Conservation (phyloP, 2,797 vertebrate genomes). For the Pteropus rufus region DNA sequence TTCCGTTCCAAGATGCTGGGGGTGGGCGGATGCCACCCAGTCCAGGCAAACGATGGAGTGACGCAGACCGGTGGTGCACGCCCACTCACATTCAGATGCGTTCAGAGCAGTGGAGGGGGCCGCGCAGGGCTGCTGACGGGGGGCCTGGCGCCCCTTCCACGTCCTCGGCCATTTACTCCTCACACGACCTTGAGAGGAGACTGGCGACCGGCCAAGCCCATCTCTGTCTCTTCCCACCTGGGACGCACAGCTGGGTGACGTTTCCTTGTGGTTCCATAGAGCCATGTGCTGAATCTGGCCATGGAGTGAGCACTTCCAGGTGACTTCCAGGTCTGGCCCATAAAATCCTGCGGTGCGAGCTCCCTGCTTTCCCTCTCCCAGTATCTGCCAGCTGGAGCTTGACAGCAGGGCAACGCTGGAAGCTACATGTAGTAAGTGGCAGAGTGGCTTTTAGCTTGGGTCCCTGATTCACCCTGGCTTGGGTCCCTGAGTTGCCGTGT, state of each 20-base stretch:
- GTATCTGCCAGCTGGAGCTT: not conserved
- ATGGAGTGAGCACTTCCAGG: fast-evolving
- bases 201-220: not conserved
- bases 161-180: not conserved
- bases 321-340: not conserved
- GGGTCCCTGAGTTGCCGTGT: not conserved
- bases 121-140: fast-evolving
- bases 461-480: not conserved
- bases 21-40: not conserved
- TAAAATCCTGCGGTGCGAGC: not conserved
- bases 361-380: not conserved
- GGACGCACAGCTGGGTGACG: not conserved
- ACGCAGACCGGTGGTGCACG: fast-evolving
- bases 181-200: not conserved
- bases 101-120: not conserved
- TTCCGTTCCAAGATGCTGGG: not conserved
- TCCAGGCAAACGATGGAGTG: fast-evolving
- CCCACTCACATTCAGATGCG: fast-evolving
- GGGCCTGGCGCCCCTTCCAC: too few species aligned
- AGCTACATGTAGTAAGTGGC: not conserved
- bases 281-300: not conserved
- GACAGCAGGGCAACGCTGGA: not conserved
- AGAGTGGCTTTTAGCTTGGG: not conserved
- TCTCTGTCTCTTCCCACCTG: not conserved
- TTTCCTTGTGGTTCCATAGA: not conserved